A percentile compares a stretch with the other conserved stretches of the same genome.
Conservation (phyloP, 2,113 vertebrate species). For the Phalacrocorax pelagicus region DNA sequence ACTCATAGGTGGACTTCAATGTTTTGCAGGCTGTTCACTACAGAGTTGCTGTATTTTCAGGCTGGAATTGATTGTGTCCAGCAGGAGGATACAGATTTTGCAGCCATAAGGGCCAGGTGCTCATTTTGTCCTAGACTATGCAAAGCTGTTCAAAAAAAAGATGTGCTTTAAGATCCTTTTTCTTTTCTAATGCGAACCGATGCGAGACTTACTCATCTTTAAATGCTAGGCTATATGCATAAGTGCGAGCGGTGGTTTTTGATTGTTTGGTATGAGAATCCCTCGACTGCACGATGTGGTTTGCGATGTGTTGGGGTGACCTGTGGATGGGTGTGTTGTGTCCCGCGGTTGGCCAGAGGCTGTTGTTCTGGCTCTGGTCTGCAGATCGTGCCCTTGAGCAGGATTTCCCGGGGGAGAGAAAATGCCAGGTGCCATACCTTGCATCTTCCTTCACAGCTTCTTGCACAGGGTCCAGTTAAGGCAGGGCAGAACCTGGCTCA, state of each 20-base stretch:
- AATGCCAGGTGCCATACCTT: background rate
- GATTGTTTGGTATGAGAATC: background rate
- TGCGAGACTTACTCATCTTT: background rate
- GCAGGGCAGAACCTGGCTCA: background rate
- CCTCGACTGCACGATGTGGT: background rate
- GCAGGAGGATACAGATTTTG: background rate
- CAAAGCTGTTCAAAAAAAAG: background rate
- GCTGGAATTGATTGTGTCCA: background rate
- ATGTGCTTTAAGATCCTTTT: background rate
- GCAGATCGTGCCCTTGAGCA: background rate
- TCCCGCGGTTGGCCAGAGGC: fast-evolving
- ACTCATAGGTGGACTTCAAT: background rate
- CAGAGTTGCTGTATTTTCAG: background rate
- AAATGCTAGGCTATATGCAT: background rate
- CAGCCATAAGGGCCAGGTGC: fast-evolving
- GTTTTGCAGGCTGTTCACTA: background rate
- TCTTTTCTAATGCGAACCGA: background rate
- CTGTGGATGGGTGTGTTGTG: no score
- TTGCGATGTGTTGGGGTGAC: background rate
- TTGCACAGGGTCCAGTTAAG: background rate
- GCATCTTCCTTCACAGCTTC: background rate
- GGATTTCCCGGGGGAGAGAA: background rate
- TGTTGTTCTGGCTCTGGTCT: background rate
- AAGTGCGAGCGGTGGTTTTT: background rate
- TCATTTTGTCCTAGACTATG: background rate